These are phyloP conservation scores for Argya squamiceps DNA, from an alignment of 2,797 vertebrate species.

Conservation along the genomic window DNA sequence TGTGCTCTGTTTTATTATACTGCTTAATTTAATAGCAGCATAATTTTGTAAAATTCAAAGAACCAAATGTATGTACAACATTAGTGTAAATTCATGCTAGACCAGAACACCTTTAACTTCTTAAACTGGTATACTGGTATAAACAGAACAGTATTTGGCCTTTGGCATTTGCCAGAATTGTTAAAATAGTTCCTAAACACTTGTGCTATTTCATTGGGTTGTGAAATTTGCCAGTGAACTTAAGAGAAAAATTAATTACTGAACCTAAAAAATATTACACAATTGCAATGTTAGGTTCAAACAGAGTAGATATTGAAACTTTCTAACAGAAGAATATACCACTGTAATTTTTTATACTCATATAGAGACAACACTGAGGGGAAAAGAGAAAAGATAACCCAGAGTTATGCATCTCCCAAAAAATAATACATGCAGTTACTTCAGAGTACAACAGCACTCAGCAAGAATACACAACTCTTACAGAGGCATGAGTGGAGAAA, in stretches of 20 bases:
- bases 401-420: neutral
- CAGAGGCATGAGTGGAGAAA: neutral
- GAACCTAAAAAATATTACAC: neutral
- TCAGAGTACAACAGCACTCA: neutral
- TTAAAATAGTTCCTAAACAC: neutral
- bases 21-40: neutral
- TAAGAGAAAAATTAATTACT: neutral
- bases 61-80: neutral
- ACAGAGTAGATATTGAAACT: neutral
- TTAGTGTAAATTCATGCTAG: neutral
- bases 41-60: neutral
- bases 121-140: neutral
- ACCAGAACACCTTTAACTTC: neutral
- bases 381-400: accelerated
- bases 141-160: neutral
- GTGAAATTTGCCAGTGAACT: neutral
- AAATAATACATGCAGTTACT: neutral
- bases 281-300: neutral
- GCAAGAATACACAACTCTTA: neutral
- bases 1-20: neutral
- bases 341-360: neutral
- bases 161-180: neutral
- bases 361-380: neutral
- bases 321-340: neutral
- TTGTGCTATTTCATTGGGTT: neutral